A percentile compares a stretch with the other conserved stretches of the same genome.
These are phyloP conservation scores for Blomia tropicalis DNA, from an alignment of 2,888 invertebrate species.

Conservation along the genomic window DNA sequence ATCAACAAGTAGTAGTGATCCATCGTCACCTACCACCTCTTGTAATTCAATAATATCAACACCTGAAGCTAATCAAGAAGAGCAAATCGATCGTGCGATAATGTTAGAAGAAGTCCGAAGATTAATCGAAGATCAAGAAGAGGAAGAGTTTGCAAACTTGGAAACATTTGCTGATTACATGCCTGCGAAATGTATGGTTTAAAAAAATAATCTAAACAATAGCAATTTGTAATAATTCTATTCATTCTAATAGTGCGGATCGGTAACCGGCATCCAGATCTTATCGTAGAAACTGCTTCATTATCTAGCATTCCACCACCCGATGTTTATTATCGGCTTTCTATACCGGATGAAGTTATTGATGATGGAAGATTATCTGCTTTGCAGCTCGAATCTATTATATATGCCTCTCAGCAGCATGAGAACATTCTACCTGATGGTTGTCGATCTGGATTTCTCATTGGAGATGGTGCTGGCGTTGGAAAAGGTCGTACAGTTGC, in stretches of 20 bases:
- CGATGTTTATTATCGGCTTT: conserved; percentile 61
- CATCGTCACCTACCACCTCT: neutral
- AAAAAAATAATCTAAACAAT: neutral
- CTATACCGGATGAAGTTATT: conserved; percentile 59
- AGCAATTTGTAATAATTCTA: neutral
- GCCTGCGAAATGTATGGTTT: conserved; percentile 67
- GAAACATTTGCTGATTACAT: conserved; percentile 97
- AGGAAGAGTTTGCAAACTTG: conserved; percentile 90
- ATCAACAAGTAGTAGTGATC: neutral
- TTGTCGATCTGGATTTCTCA: conserved; percentile 80
- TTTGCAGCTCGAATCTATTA: conserved; percentile 87
- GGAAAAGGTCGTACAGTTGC: conserved; percentile 95
- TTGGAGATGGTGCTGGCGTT: conserved; percentile 95
- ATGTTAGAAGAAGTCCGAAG: neutral
- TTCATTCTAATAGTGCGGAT: conserved; percentile 51
- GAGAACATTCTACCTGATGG: conserved; percentile 70
- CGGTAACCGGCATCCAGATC: conserved; percentile 91
- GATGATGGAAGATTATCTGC: conserved; percentile 76
- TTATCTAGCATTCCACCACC: conserved; percentile 86
- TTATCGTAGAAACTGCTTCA: conserved; percentile 95
- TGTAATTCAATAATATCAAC: neutral
- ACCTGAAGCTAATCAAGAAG: neutral
- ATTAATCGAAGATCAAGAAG: conserved; percentile 51
- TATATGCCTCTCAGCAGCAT: conserved; percentile 93
- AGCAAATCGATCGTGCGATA: conserved; percentile 6